These are phyloP conservation scores for Atrina japonica DNA, from an alignment of 2,888 invertebrate genomes.

Conservation along the genomic window DNA sequence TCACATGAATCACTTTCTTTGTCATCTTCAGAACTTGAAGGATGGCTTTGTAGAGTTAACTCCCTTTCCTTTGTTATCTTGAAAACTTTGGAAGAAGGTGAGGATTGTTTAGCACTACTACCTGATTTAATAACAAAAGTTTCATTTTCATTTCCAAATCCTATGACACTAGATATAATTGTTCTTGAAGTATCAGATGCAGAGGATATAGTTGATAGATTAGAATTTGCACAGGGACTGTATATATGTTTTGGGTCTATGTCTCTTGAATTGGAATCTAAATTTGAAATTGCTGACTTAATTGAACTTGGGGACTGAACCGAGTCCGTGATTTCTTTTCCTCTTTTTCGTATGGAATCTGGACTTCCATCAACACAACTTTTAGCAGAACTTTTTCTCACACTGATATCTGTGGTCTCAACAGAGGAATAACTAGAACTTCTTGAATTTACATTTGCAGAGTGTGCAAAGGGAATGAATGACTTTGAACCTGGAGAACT, in stretches of 20 bases:
- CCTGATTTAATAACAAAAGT: not conserved
- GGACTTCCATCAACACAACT: too few relatives aligned
- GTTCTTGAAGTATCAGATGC: not conserved
- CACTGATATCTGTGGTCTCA: too few relatives aligned
- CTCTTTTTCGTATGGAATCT: too few relatives aligned
- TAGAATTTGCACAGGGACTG: constrained; percentile 5
- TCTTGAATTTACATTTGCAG: not conserved
- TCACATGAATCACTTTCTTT: too few relatives aligned
- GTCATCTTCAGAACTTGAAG: too few relatives aligned
- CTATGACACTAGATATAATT: constrained; percentile 28
- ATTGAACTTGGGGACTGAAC: too few relatives aligned
- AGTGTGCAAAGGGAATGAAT: constrained; percentile 14
- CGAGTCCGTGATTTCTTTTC: too few relatives aligned
- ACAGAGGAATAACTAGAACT: not conserved
- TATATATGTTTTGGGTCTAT: too few relatives aligned
- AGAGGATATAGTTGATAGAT: not conserved
- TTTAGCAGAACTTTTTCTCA: too few relatives aligned
- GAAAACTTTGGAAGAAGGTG: too few relatives aligned
- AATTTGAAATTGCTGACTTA: too few relatives aligned
- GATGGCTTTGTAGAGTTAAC: constrained; percentile 1
- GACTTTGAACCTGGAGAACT: constrained; percentile 8
- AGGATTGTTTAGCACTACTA: not conserved
- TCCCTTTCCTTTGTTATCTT: not conserved
- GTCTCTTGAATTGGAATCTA: too few relatives aligned
- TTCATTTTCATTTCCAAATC: constrained; percentile 10